These are phyloP conservation scores for Xiphophorus maculatus DNA, from an alignment of 2,113 vertebrate species.

Conservation along the genomic window DNA sequence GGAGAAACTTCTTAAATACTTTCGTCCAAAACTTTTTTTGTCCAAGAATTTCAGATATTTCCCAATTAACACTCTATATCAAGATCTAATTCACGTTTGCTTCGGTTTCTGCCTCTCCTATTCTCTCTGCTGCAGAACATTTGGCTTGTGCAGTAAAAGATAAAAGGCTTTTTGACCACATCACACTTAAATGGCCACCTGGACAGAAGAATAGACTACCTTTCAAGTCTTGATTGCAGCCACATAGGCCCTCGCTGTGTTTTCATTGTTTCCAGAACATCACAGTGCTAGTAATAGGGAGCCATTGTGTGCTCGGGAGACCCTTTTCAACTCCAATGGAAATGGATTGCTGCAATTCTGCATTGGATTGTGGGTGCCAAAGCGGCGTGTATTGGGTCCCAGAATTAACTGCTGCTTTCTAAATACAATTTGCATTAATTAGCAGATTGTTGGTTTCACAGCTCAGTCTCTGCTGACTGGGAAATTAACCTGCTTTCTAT, in stretches of 20 bases:
- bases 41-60: background rate
- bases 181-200: constrained; percentile 52
- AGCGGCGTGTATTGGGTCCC: constrained; percentile 19
- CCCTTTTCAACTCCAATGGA: constrained; percentile 57
- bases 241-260: constrained; percentile 48
- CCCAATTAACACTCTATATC: constrained; percentile 10
- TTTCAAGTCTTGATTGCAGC: constrained; percentile 69
- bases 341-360: constrained; percentile 57
- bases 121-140: constrained; percentile 1
- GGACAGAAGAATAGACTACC: constrained; percentile 57
- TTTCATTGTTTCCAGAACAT: constrained; percentile 65
- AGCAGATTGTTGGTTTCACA: constrained; percentile 44
- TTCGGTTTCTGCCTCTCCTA: background rate
- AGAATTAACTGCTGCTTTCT: constrained; percentile 38
- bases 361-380: constrained; percentile 37
- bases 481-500: constrained; percentile 9
- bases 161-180: constrained; percentile 43
- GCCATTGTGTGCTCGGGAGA: constrained; percentile 73
- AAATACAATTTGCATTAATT: constrained; percentile 56
- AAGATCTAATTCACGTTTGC: constrained; percentile 7
- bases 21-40: constrained; percentile 41
- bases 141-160: constrained; percentile 38
- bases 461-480: constrained; percentile 12
- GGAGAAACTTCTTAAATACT: constrained; percentile 33
- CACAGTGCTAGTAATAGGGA: constrained; percentile 58